These are phyloP conservation scores for Dendrolimus kikuchii DNA, from an alignment of 1,140 invertebrate genomes.

Conservation along the genomic window DNA sequence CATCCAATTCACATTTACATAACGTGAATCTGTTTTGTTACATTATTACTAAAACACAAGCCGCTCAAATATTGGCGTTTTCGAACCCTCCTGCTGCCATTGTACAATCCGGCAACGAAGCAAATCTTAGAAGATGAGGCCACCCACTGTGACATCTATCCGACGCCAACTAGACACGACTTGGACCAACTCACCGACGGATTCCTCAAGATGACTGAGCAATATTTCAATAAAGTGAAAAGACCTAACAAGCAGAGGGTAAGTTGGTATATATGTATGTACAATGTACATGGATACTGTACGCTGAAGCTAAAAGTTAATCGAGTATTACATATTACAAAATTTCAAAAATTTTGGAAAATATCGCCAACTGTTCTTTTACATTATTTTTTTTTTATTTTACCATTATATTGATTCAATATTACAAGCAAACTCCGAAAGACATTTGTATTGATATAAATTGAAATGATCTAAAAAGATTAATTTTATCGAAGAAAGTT, in stretches of 20 bases:
- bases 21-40: conserved; percentile 12
- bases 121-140: conserved; percentile 79
- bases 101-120: conserved; percentile 80
- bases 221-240: conserved; percentile 91
- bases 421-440: no score
- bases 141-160: conserved; percentile 87
- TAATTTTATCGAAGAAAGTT: no score
- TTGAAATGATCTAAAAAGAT: no score
- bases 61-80: conserved; percentile 96
- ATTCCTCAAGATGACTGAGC: conserved; percentile 91
- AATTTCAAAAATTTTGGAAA: no score
- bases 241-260: conserved; percentile 78
- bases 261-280: conserved; percentile 37
- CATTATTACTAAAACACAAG: conserved; percentile 44
- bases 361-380: no score
- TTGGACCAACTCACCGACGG: conserved; percentile 77
- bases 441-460: no score
- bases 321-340: no score
- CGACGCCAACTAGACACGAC: conserved; percentile 78
- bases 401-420: no score
- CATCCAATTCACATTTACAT: no score
- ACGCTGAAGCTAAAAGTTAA: no score
- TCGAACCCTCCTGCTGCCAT: conserved; percentile 89
- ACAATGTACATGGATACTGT: background rate
- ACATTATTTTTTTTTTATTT: no score